A percentile compares a stretch with the other conserved stretches of the same genome.
Conservation (phyloP, 2,113 vertebrate species). For the Mustela nigripes region DNA sequence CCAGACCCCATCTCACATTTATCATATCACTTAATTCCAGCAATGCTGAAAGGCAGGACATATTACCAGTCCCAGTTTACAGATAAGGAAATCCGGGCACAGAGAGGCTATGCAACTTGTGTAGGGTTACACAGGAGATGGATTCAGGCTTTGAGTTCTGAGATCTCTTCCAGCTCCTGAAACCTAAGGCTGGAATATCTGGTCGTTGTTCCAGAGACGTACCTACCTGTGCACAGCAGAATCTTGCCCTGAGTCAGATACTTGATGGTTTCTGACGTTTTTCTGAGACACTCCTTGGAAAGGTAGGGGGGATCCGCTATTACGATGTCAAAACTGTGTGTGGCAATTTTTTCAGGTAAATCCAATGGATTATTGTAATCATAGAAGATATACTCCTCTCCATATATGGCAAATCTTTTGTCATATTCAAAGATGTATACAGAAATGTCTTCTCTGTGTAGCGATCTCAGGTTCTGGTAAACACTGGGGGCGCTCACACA, state of each 20-base stretch:
- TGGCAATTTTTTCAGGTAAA: conserved; percentile 84
- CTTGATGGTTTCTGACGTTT: conserved; percentile 93
- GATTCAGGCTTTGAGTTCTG: not conserved
- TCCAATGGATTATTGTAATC: conserved; percentile 95
- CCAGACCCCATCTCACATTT: not conserved
- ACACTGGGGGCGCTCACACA: conserved; percentile 96
- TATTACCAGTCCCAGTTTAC: not conserved
- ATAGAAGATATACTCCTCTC: conserved; percentile 96
- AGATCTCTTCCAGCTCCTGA: not conserved
- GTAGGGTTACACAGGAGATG: not conserved
- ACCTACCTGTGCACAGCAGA: conserved; percentile 96
- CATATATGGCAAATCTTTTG: conserved; percentile 93
- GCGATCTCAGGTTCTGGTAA: conserved; percentile 95
- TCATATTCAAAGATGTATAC: conserved; percentile 94
- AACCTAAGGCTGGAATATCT: not conserved
- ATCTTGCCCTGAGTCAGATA: conserved; percentile 94
- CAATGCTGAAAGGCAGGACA: not conserved
- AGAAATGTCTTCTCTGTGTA: conserved; percentile 80
- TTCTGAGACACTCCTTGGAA: conserved; percentile 95
- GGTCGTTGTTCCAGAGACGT: rapidly evolving
- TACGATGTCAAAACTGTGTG: conserved; percentile 95
- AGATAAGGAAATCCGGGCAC: not conserved
- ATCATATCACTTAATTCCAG: not conserved
- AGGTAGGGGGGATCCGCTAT: conserved; percentile 97
- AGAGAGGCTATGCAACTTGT: not conserved